phyloP scores from a whole-genome alignment of 2,113 vertebrate species.

The Vimba vimba region DNA sequence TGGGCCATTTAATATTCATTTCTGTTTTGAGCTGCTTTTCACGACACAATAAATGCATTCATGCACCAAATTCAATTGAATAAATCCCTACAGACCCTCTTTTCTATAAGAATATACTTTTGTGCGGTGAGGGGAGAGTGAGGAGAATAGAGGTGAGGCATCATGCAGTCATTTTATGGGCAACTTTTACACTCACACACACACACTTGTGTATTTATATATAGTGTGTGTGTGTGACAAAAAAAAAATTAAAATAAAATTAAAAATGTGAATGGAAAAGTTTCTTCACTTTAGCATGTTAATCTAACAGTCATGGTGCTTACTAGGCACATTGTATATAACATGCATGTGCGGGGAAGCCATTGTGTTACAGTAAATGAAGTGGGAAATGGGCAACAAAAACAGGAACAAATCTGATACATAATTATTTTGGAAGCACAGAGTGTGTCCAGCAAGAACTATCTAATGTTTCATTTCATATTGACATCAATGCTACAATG shows the following conservation, averaged over 20 bases:
- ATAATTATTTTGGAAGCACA: not conserved
- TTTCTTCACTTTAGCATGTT: constrained; percentile 56
- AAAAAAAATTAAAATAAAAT: too few species aligned
- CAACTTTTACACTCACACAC: not conserved
- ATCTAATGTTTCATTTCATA: constrained; percentile 4
- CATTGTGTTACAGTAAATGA: not conserved
- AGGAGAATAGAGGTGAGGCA: not conserved
- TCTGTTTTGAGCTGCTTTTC: constrained; percentile 37
- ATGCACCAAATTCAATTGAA: constrained; percentile 34
- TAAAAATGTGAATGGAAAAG: not conserved
- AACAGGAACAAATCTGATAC: not conserved
- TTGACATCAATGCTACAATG: constrained; percentile 18
- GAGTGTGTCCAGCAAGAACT: not conserved
- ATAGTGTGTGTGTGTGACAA: not conserved
- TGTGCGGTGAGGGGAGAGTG: not conserved
- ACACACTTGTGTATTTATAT: not conserved
- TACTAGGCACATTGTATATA: constrained; percentile 62
- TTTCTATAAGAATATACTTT: constrained; percentile 7
- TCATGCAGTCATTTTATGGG: constrained; percentile 45
- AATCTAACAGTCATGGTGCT: constrained; percentile 64
- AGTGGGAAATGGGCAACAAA: not conserved
- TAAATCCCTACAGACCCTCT: constrained; percentile 6
- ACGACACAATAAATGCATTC: constrained; percentile 20
- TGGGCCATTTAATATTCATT: constrained; percentile 31
- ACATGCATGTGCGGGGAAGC: constrained; percentile 37